Evolutionary conservation across 2,888 invertebrate genomes (phyloP).

Genomic region (Nymphalis polychloros): DNA sequence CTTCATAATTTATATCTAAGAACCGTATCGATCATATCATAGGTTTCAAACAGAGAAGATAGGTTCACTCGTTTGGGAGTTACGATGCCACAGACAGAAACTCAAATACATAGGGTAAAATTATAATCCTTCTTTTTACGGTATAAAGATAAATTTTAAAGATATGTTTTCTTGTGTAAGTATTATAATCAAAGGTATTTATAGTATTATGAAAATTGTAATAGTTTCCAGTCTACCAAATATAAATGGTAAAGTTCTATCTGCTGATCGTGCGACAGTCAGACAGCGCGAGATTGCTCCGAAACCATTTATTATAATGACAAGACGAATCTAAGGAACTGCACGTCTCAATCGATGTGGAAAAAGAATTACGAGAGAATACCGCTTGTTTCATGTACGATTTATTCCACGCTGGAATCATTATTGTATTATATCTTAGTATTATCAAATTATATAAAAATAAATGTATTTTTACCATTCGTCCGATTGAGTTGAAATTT

Average conservation of each 20-base stretch:
- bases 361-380: conserved; percentile 1
- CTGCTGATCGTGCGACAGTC: conserved; percentile 12
- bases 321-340: conserved; percentile 8
- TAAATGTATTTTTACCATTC: not conserved
- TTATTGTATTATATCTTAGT: not conserved
- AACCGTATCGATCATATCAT: too few relatives aligned
- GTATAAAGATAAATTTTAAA: too few relatives aligned
- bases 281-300: conserved; percentile 1
- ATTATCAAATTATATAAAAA: not conserved
- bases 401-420: not conserved
- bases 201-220: not conserved
- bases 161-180: too few relatives aligned
- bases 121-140: too few relatives aligned
- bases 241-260: conserved; percentile 14
- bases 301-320: conserved; percentile 25
- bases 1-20: too few relatives aligned
- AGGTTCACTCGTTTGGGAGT: too few relatives aligned
- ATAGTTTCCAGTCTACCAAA: conserved; percentile 7
- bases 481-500: not conserved
- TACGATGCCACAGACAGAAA: too few relatives aligned
- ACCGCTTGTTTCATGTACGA: not conserved
- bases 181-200: not conserved
- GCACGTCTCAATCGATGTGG: conserved; percentile 18
- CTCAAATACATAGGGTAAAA: too few relatives aligned
- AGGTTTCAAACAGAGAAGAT: too few relatives aligned